Evolutionary conservation across 2,888 invertebrate species (phyloP), one percentile per base, ranked within the genome.

Genomic region (Chrysolina americana): DNA sequence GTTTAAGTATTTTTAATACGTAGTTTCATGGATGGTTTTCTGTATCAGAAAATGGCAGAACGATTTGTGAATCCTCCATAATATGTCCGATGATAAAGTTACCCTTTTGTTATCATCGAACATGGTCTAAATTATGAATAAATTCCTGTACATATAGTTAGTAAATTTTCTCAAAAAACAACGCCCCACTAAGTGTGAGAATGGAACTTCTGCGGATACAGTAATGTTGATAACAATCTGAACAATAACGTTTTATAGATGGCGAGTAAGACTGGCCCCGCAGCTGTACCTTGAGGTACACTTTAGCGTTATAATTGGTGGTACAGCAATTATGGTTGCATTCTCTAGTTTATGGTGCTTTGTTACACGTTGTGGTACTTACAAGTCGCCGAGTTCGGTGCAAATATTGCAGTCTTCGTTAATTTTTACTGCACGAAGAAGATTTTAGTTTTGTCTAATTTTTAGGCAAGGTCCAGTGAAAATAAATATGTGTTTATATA

Each of bases 41-140:
- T 69, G 69, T 62, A 69, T 69, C 62, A 69, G 69, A 69, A 69
- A 69, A 50, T 50, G 8, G 19, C 48, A 17, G 17, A 21, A 53
- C 17, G 11, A 19, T 53, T 53, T 48, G n/a, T 48, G 48, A 17
- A 53, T 53, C 13, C 53, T 21, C 21, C 53, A 19, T 23, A n/a
- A n/a, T n/a, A 21, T 53, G 10, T 53, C 53, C 53, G 21, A 19
- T 53, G 53, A 53, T 10, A 53, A 53, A 53, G 53, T 53, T 53
- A 23, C 53, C 53, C 13, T 59, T 70, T 65, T 70, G 13, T 56
- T 59, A 56, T 68, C 50, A 28, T 47, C 36, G 50, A 3, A 28
- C 21, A 17, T 48, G 13, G 5, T 10, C 53, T 53, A 53, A 53
- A 19, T 53, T 11, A 21, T 19, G 10, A 19, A 53, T 53, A 53